A percentile compares a stretch with the other conserved stretches of the same genome.
phyloP scores from a whole-genome alignment of 2,888 invertebrate species.

The Venustoraphidia nigricollis region DNA sequence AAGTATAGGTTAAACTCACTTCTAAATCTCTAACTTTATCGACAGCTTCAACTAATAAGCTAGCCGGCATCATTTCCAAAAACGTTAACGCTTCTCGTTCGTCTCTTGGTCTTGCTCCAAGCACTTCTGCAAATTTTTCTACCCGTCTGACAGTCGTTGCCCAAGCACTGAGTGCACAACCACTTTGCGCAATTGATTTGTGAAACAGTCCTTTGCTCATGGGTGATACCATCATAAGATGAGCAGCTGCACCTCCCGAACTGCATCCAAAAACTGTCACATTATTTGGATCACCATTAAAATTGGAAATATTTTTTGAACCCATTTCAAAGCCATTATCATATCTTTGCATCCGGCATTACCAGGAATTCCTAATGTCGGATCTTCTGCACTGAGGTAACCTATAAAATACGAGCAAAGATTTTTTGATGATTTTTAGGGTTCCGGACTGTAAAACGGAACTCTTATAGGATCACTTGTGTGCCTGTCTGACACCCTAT shows the following conservation, averaged over 20 bases:
- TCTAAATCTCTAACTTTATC: slow-evolving; percentile 16
- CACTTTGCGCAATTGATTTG: slow-evolving; percentile 24
- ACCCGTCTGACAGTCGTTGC: slow-evolving; percentile 15
- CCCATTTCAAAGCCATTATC: slow-evolving; percentile 11
- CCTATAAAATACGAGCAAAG: not conserved
- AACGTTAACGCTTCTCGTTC: slow-evolving; percentile 18
- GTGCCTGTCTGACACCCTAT: too few relatives aligned
- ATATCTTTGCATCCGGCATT: slow-evolving; percentile 13
- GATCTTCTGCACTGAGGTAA: slow-evolving; percentile 7
- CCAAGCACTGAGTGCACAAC: slow-evolving; percentile 19
- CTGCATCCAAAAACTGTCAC: slow-evolving; percentile 17
- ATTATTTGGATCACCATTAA: slow-evolving; percentile 13
- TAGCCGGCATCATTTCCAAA: slow-evolving; percentile 14
- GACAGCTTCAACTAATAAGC: slow-evolving; percentile 15
- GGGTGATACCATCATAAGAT: slow-evolving; percentile 15
- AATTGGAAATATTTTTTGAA: slow-evolving; percentile 10
- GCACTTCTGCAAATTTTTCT: slow-evolving; percentile 14
- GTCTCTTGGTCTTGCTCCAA: slow-evolving; percentile 18
- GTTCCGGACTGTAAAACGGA: too few relatives aligned
- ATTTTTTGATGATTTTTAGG: too few relatives aligned
- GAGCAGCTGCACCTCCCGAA: slow-evolving; percentile 16
- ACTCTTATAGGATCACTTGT: too few relatives aligned
- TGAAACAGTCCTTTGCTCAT: slow-evolving; percentile 20
- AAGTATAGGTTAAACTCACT: too few relatives aligned
- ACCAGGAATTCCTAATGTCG: slow-evolving; percentile 8